phyloP scores from a whole-genome alignment of 2,888 invertebrate genomes.

The Drosophila demipolita region DNA sequence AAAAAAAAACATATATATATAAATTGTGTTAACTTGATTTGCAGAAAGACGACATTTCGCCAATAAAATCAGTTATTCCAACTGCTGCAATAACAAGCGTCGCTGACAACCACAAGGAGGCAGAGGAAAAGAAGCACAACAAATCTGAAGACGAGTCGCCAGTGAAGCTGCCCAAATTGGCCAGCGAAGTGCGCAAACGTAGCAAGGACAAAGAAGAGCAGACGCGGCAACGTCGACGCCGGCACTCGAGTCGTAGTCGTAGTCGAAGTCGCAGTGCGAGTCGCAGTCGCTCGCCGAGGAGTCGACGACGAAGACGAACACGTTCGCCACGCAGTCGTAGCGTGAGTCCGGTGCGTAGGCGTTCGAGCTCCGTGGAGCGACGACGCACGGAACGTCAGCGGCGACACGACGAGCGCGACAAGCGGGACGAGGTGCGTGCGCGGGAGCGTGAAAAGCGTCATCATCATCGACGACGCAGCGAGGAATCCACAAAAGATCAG shows the following conservation, averaged over 20 bases:
- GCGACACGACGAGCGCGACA: conserved; percentile 77
- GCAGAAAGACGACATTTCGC: conserved; percentile 55
- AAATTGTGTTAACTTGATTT: background rate
- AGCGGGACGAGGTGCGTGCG: conserved; percentile 59
- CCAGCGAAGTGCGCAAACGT: conserved; percentile 31
- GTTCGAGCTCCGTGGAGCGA: conserved; percentile 77
- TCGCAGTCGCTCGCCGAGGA: conserved; percentile 24
- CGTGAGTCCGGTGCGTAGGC: conserved; percentile 54
- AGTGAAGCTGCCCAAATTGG: conserved; percentile 36
- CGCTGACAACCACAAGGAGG: background rate
- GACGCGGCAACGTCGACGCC: conserved; percentile 35
- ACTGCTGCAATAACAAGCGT: background rate
- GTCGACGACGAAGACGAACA: conserved; percentile 54
- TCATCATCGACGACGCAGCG: conserved; percentile 18
- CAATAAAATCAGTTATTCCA: background rate
- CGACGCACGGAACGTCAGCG: conserved; percentile 75
- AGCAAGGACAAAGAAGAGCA: conserved; percentile 37
- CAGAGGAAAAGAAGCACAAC: background rate
- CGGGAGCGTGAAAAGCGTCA: conserved; percentile 69
- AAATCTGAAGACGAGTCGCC: conserved; percentile 3
- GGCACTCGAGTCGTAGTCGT: conserved; percentile 40
- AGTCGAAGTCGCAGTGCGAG: conserved; percentile 38
- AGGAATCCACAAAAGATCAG: conserved; percentile 17
- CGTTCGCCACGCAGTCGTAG: conserved; percentile 43
- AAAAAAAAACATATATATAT: background rate